Base-by-base conservation (phyloP, 2,888 invertebrate species). In the Idaea biselata region DNA sequence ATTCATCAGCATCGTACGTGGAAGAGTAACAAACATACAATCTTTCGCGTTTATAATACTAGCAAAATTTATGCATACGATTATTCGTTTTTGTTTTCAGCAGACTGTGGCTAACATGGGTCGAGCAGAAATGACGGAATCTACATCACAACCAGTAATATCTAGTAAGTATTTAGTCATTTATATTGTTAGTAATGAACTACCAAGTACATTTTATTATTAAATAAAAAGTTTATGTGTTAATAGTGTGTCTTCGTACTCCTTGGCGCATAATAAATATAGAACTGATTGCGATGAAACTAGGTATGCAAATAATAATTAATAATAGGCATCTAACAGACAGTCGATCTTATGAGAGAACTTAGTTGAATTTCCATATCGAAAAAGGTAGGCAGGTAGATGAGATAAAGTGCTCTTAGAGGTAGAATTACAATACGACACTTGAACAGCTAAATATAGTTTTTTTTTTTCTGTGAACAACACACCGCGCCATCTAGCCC, bases 91-190 rank as follows among this genome's bases (percentile, higher is more conserved):
- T 58, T 64, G 58, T 62, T 71, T 69, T 73, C 73, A 88, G 86
- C 85, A 86, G 79, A 68, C 81, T 0, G 70, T 79, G 3, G 80
- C 85, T 0, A 89, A 80, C 63, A 68, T 79, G 16, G 91, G 88
- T 1, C 85, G 91, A 6, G 76, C 87, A 0, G 91, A 91, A 77
- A 92, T 92, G 55, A 87, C 91, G 0, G 91, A 92, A 70, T 92
- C 91, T 1, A 79, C 91, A 25, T 91, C 91, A 8, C 91, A 92
- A 64, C 91, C 91, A 0, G 84, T 84, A 33, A 92, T 92, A 77
- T 90, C 91, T 17, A 89, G 91, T 91, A 76, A 82, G 89, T 77
- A 31, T 14, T 31, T n/a, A n/a, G n/a, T n/a, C n/a, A n/a, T n/a
- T n/a, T n/a, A 56, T 59, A 61, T 58, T 16, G 7, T 60, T 31